phyloP scores from a whole-genome alignment of 2,113 vertebrate genomes.

The Saguinus imperator region DNA sequence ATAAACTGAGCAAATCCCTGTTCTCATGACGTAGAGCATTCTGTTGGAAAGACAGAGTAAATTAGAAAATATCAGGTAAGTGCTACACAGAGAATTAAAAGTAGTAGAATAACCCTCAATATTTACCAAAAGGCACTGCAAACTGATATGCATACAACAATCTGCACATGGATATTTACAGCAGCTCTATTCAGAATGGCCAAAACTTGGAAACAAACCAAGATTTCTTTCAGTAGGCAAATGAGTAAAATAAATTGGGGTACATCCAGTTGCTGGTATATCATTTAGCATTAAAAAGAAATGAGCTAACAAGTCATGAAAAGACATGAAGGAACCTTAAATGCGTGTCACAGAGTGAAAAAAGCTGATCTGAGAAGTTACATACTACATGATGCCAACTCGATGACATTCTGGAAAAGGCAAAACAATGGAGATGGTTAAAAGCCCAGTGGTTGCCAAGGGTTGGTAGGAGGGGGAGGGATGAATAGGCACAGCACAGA shows the following conservation, averaged over 20 bases:
- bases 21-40: neutral
- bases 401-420: neutral
- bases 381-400: neutral
- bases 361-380: neutral
- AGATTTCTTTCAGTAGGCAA: neutral
- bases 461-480: neutral
- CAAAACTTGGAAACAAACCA: neutral
- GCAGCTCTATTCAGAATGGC: neutral
- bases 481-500: neutral
- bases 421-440: neutral
- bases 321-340: neutral
- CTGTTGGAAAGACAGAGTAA: neutral
- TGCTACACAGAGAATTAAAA: neutral
- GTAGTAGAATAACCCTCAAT: neutral
- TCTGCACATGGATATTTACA: neutral
- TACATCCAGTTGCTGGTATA: neutral
- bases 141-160: neutral
- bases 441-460: neutral
- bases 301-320: neutral
- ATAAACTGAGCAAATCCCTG: neutral
- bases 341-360: neutral
- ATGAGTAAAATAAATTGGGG: neutral
- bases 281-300: neutral
- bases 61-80: neutral
- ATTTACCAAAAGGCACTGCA: neutral